Evolutionary conservation across 2,113 vertebrate species (phyloP).

Genomic region (Pycnonotus jocosus): DNA sequence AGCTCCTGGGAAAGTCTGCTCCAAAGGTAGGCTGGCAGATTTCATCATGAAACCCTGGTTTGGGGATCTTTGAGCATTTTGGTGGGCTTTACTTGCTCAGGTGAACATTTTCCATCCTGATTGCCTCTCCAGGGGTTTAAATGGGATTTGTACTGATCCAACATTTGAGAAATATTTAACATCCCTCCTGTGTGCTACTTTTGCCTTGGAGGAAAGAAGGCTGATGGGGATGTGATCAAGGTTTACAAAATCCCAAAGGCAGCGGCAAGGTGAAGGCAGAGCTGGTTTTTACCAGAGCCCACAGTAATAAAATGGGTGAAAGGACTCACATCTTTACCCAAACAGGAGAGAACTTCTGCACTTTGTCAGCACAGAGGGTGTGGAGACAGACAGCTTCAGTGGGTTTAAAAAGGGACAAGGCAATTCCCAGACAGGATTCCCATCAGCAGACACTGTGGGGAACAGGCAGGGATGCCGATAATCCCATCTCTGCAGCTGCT

Average conservation of each 20-base stretch:
- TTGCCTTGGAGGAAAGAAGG: not conserved
- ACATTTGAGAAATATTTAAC: not conserved
- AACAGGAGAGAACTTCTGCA: not conserved
- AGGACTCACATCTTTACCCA: not conserved
- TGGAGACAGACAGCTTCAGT: not conserved
- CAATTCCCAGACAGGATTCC: not conserved
- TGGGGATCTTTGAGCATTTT: not conserved
- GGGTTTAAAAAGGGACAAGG: not conserved
- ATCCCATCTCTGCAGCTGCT: not conserved
- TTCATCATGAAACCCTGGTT: not conserved
- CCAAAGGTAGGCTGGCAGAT: not conserved
- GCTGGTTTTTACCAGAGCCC: not conserved
- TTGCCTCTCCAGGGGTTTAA: not conserved
- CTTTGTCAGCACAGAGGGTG: accelerated
- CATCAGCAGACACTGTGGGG: accelerated
- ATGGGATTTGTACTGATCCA: not conserved
- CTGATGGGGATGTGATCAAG: not conserved
- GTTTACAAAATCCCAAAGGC: not conserved
- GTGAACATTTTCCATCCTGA: not conserved
- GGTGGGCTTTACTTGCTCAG: not conserved
- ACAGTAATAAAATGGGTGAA: not conserved
- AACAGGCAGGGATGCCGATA: not conserved
- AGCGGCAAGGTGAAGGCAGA: not conserved
- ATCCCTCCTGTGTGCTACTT: not conserved
- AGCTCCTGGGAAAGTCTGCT: not conserved